Conservation (phyloP, 2,888 invertebrate species). For the Drosophila antonietae region DNA sequence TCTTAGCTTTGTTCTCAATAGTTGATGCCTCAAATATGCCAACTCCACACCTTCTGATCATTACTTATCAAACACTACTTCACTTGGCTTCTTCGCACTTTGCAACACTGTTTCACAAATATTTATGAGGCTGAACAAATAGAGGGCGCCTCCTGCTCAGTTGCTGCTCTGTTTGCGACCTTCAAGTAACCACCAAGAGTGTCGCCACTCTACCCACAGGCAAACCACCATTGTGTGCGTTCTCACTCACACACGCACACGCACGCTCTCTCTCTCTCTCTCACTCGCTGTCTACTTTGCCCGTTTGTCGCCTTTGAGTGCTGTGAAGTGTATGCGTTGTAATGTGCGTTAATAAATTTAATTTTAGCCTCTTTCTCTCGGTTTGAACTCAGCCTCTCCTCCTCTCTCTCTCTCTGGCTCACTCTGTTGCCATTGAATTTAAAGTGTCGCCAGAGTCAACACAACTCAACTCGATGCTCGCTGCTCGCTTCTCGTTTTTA, state of each 20-base stretch:
- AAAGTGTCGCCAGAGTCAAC: conserved; percentile 69
- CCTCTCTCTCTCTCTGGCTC: no score
- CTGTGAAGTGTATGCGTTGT: conserved; percentile 68
- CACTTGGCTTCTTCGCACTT: neutral
- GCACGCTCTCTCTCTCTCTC: neutral
- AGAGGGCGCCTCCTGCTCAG: conserved; percentile 3
- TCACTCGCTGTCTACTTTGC: neutral
- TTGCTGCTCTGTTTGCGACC: conserved; percentile 24
- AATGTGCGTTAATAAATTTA: conserved; percentile 79
- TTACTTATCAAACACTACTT: neutral
- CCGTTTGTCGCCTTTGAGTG: conserved; percentile 37
- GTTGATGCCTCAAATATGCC: neutral
- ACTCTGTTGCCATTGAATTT: conserved; percentile 44
- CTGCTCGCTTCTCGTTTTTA: conserved; percentile 74
- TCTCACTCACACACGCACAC: neutral
- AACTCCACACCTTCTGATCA: neutral
- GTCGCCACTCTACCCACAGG: conserved; percentile 2
- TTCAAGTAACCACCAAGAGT: conserved; percentile 45
- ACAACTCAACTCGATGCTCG: conserved; percentile 66
- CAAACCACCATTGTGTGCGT: conserved; percentile 2
- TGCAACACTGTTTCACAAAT: conserved; percentile 9
- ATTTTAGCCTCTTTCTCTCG: conserved; percentile 63
- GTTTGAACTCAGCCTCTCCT: no score
- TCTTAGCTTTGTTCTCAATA: no score
- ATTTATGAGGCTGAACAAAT: neutral